phyloP scores from a whole-genome alignment of 2,113 vertebrate species.

The Mormyrus lacerda region DNA sequence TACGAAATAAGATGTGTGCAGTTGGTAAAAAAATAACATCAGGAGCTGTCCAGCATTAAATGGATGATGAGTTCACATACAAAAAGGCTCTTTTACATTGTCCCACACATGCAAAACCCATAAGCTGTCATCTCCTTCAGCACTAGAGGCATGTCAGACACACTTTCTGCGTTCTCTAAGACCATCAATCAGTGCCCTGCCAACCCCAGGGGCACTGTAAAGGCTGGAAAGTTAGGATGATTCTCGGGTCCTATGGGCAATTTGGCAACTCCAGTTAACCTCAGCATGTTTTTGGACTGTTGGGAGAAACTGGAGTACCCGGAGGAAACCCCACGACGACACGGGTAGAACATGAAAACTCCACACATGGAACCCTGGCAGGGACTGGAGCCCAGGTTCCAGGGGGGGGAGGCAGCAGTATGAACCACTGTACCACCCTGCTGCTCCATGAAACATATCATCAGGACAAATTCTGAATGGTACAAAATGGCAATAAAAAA shows the following conservation, averaged over 20 bases:
- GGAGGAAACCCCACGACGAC: neutral
- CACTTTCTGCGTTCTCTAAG: neutral
- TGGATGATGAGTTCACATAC: neutral
- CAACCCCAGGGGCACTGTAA: neutral
- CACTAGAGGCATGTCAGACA: neutral
- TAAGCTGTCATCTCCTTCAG: neutral
- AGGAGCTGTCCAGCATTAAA: neutral
- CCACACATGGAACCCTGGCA: neutral
- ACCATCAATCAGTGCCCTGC: neutral
- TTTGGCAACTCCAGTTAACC: neutral
- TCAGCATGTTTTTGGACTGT: no score
- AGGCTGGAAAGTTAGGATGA: neutral
- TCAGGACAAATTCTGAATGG: neutral
- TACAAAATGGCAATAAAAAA: neutral
- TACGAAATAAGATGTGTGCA: neutral
- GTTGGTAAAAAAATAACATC: neutral
- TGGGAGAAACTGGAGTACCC: no score
- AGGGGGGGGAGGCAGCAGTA: neutral
- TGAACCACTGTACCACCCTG: neutral
- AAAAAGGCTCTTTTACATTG: constrained; percentile 4
- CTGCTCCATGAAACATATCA: neutral
- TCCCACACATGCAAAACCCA: neutral
- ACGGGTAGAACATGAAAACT: neutral
- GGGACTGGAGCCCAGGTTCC: neutral
- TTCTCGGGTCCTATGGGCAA: neutral